Evolutionary conservation across 2,113 vertebrate genomes (phyloP), one percentile per base, ranked within the genome.

Genomic region (Melanocharis versteri): DNA sequence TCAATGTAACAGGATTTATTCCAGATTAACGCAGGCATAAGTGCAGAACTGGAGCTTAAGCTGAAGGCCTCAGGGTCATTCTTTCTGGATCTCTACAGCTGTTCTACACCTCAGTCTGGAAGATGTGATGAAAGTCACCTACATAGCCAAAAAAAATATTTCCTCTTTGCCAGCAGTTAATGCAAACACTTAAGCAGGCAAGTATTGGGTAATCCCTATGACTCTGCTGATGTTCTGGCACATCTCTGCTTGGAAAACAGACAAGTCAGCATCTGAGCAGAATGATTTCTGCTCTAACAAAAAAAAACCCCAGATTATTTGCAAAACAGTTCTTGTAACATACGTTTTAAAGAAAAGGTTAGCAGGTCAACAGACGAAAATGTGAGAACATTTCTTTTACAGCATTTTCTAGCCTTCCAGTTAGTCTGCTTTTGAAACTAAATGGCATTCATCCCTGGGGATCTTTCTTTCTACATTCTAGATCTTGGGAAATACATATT

Each of bases 201-300:
- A 87, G 39, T 39, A 61, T 88, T 95, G 84, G 18, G 89, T 39
- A 93, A 96, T 58, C 37, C 37, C 42, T 83, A 21, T 31, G 58
- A 91, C 51, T 89, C 69, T 83, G 54, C 5, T 68, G 56, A 78
- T 45, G 65, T 82, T 75, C 87, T 89, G 65, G 45, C 15, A 30
- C 50, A 66, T 64, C 69, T 92, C 47, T 89, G 56, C n/a, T 79
- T 89, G 57, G 61, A 87, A 95, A 96, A 91, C 65, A 85, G 42
- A 64, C 16, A 73, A 70, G 53, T 89, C 69, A 61, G 81, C 50
- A 44, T 39, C 44, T 47, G 20, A 66, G 65, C n/a, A 82, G n/a
- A 82, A 82, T 1, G 1, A 78, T 48, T 94, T 87, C 62, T 89
- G 27, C n/a, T 75, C 10, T 56, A 75, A 83, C 30, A 40, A 70